Evolutionary conservation across 53 echinoderm and acorn worm genomes (phyloP).

Genomic region (Hippasteria phrygiana): DNA sequence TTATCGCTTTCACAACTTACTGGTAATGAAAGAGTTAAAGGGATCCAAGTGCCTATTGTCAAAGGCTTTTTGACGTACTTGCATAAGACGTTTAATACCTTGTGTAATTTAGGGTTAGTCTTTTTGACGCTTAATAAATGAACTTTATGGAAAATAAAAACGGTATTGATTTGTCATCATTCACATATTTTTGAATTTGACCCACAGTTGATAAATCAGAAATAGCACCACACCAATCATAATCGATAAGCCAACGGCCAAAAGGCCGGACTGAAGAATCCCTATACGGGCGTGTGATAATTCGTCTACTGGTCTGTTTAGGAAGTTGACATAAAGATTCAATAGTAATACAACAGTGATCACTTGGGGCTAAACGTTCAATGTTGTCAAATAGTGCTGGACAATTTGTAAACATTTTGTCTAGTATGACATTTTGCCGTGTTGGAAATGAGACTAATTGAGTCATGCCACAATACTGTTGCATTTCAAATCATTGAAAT

Average conservation of each 20-base stretch:
- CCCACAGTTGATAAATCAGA: not conserved
- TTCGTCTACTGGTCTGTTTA: too few species aligned
- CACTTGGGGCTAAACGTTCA: conserved; percentile 3
- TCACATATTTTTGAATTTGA: not conserved
- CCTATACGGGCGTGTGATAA: not conserved
- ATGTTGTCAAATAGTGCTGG: not conserved
- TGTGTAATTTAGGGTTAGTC: not conserved
- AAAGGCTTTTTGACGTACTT: not conserved
- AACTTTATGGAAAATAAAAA: not conserved
- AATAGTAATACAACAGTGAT: not conserved
- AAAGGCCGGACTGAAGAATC: not conserved
- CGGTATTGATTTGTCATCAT: not conserved
- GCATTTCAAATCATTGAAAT: conserved; percentile 4
- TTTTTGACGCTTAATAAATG: not conserved
- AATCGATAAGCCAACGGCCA: not conserved
- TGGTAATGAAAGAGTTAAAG: too few species aligned
- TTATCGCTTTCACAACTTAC: too few species aligned
- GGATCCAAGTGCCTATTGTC: not conserved
- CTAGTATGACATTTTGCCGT: not conserved
- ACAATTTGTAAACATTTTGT: not conserved
- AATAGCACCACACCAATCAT: not conserved
- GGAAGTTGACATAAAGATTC: not conserved
- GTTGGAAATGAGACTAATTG: not conserved
- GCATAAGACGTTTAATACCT: not conserved
- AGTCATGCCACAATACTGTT: conserved; percentile 11